Conservation (phyloP, 2,113 vertebrate genomes). For the Chloropsis cyanopogon region DNA sequence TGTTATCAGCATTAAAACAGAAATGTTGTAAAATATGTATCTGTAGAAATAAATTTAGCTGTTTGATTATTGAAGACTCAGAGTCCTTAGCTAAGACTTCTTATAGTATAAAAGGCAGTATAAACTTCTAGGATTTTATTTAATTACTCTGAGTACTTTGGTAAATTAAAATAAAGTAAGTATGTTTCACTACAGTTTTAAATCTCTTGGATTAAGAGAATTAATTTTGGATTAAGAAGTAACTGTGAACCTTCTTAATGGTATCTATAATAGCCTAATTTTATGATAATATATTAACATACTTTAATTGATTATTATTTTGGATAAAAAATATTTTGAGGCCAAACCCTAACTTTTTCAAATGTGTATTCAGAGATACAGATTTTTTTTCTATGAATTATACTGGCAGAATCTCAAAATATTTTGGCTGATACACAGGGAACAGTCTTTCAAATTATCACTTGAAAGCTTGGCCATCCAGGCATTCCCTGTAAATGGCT, state of each 20-base stretch:
- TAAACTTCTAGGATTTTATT: conserved; percentile 13
- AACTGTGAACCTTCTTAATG: background rate
- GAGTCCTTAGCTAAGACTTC: background rate
- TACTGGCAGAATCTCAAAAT: conserved; percentile 2
- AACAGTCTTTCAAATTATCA: conserved; percentile 5
- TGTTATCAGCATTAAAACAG: background rate
- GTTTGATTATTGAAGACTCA: background rate
- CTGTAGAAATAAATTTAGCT: background rate
- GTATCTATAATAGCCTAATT: background rate
- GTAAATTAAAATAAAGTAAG: background rate
- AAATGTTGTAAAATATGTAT: background rate
- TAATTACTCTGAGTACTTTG: background rate
- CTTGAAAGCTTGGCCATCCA: background rate
- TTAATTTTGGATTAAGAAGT: background rate
- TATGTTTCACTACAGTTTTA: background rate
- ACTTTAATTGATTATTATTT: background rate
- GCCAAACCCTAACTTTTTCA: background rate
- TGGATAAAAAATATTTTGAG: background rate
- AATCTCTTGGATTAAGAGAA: background rate
- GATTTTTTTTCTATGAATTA: background rate
- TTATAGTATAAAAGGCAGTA: background rate
- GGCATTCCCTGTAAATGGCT: background rate
- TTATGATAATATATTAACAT: background rate
- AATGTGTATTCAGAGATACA: background rate
- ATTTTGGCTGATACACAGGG: background rate